Evolutionary conservation across 2,888 invertebrate species (phyloP).

Genomic region (Tyria jacobaeae): DNA sequence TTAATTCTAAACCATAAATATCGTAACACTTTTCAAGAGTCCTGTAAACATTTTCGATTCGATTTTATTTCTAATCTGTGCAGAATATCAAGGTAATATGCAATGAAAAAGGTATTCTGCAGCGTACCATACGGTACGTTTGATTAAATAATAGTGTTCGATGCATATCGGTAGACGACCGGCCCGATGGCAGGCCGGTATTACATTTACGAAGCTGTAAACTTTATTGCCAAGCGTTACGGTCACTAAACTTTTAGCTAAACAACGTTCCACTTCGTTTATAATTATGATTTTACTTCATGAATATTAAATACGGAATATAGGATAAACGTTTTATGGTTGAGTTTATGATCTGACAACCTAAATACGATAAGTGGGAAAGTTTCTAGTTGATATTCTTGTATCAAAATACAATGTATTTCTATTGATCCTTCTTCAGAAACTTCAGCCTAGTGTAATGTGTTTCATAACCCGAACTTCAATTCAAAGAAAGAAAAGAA

Average conservation of each 20-base stretch:
- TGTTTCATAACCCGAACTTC: too few species aligned
- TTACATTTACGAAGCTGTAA: slow-evolving; percentile 48
- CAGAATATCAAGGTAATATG: slow-evolving; percentile 13
- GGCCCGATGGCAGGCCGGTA: slow-evolving; percentile 31
- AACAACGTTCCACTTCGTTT: slow-evolving; percentile 20
- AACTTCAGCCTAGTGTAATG: too few species aligned
- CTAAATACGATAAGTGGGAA: neutral
- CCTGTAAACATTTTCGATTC: neutral
- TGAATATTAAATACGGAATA: slow-evolving; percentile 17
- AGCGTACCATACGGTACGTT: slow-evolving; percentile 36
- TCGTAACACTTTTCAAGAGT: neutral
- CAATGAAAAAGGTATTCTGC: slow-evolving; percentile 30
- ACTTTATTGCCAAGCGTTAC: slow-evolving; percentile 27
- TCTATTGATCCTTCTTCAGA: too few species aligned
- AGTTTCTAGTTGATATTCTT: too few species aligned
- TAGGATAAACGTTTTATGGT: slow-evolving; percentile 14
- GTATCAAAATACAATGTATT: too few species aligned
- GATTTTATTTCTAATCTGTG: slow-evolving; percentile 38
- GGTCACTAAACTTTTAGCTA: slow-evolving; percentile 29
- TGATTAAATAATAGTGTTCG: slow-evolving; percentile 59
- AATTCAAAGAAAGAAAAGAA: too few species aligned
- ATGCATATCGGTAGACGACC: slow-evolving; percentile 49
- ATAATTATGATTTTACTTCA: slow-evolving; percentile 22
- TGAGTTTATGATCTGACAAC: slow-evolving; percentile 7
- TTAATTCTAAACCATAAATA: neutral